Evolutionary conservation across 2,113 vertebrate genomes (phyloP), one percentile per base, ranked within the genome.

Genomic region (Prietella phreatophila): DNA sequence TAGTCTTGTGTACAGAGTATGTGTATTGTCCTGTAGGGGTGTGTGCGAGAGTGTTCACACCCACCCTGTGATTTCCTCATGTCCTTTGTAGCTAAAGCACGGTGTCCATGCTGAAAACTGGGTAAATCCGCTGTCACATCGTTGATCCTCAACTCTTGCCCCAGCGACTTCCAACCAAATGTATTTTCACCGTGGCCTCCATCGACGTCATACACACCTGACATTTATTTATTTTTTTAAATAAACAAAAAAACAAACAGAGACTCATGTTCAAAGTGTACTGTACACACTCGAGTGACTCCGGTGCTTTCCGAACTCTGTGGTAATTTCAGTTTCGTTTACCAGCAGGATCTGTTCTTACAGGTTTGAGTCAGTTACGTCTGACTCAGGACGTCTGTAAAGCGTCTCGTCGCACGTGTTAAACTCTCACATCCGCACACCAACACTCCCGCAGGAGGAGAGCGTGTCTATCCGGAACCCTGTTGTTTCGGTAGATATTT

Each of bases 61-160:
- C 95, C 95, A 99, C 98, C 98, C 96, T 99, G 98, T 95, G 97
- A 97, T 98, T 99, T 99, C 97, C 97, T 99, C 98, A 99, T 99
- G 94, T 99, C 98, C 97, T 99, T 99, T 95, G 97, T 95, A 97
- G 97, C 96, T 99, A 99, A 97, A 93, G 97, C 98, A 99, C 98
- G 97, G 95, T 95, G 98, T 95, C 98, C 98, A 99, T 99, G 98
- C 94, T 99, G 97, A 97, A 99, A 96, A 96, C 94, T 96, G 93
- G 95, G 97, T 94, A 97, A 97, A 96, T 99, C 98, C 92, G 93
- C 93, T 91, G 96, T 99, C 97, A 99, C 97, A 97, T 99, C 97
- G 96, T 99, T 98, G 95, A 97, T 95, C 94, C 98, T 99, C 98
- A 99, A 97, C 98, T 99, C 98, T 99, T 99, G 97, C 98, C 97